phyloP scores from a whole-genome alignment of 2,888 invertebrate species.

The Trissoscelio sp. region DNA sequence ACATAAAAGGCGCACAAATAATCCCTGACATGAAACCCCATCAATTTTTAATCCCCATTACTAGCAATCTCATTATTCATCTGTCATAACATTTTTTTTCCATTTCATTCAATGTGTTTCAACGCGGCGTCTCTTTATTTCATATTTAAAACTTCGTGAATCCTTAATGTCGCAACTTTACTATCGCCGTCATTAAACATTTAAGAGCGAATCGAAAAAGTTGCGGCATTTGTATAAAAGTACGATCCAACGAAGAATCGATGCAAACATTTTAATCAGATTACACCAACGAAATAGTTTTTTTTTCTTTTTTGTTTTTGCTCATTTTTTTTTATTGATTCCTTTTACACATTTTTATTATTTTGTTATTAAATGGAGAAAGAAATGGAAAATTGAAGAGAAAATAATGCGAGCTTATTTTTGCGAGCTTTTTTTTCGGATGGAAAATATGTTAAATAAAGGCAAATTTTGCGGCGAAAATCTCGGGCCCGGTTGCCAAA shows the following conservation, averaged over 20 bases:
- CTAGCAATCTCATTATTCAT: too few relatives aligned
- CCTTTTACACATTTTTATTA: too few relatives aligned
- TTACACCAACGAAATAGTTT: too few relatives aligned
- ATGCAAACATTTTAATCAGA: background rate
- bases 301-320: too few relatives aligned
- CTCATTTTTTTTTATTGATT: too few relatives aligned
- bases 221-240: background rate
- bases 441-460: constrained; percentile 7
- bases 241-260: background rate
- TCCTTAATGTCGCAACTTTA: background rate
- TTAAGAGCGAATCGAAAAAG: background rate
- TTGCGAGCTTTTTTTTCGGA: too few relatives aligned
- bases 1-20: too few relatives aligned
- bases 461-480: background rate
- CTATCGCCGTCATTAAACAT: background rate
- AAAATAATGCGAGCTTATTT: too few relatives aligned
- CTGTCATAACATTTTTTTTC: background rate
- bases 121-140: background rate
- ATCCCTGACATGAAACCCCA: too few relatives aligned
- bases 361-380: too few relatives aligned
- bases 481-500: constrained; percentile 9
- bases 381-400: too few relatives aligned
- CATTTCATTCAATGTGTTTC: background rate
- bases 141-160: background rate
- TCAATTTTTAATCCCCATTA: too few relatives aligned